These are phyloP conservation scores for Papilio polyxenes DNA, from an alignment of 1,140 invertebrate species.

Conservation along the genomic window DNA sequence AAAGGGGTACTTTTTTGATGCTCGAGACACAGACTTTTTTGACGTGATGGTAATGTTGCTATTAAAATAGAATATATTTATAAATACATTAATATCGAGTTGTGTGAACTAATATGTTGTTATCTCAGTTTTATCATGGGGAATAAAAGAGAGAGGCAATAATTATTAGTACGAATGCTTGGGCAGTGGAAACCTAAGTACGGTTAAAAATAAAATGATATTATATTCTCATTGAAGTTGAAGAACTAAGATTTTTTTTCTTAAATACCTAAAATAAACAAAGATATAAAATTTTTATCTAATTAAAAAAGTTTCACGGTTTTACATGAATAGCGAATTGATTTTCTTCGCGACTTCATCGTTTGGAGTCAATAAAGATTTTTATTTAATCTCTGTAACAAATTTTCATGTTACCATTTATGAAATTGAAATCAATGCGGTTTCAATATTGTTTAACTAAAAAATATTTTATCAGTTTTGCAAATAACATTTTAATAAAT, in stretches of 20 bases:
- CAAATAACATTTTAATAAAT: background rate
- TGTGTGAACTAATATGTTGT: too few species aligned
- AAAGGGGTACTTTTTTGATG: slow-evolving; percentile 11
- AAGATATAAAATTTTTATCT: background rate
- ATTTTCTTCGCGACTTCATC: background rate
- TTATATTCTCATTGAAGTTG: too few species aligned
- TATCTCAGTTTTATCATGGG: too few species aligned
- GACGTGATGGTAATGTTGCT: too few species aligned
- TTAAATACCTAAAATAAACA: background rate
- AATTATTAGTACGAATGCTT: too few species aligned
- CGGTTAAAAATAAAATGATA: too few species aligned
- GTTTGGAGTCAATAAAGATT: slow-evolving; percentile 34
- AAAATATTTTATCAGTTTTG: slow-evolving; percentile 34
- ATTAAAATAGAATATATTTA: background rate
- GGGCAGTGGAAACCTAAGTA: too few species aligned
- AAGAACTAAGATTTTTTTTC: too few species aligned
- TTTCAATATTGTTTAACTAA: slow-evolving; percentile 39
- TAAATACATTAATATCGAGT: background rate
- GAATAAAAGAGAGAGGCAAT: too few species aligned
- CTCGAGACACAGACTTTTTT: too few species aligned
- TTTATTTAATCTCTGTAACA: slow-evolving; percentile 43
- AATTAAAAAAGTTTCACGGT: background rate
- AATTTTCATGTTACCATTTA: slow-evolving; percentile 41
- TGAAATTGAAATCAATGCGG: slow-evolving; percentile 40
- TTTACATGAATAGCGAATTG: background rate